Evolutionary conservation across 2,797 vertebrate genomes (phyloP).

Genomic region (Cetoscarus ocellatus): DNA sequence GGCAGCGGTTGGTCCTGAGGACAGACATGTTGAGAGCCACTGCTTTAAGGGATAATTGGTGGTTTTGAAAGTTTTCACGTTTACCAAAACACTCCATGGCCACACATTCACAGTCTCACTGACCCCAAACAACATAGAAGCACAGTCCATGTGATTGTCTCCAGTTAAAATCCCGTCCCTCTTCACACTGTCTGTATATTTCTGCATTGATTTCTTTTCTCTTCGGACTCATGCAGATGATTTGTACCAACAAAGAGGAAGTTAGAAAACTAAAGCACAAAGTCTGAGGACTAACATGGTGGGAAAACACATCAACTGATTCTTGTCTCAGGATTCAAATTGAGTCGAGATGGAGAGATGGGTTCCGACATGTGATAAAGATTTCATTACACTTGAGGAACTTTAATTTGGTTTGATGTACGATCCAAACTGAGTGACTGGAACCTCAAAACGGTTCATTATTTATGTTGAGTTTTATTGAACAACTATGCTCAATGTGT

Average conservation of each 20-base stretch:
- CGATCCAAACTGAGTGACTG: constrained; percentile 71
- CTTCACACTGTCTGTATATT: constrained; percentile 66
- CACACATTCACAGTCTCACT: constrained; percentile 39
- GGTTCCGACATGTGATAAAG: constrained; percentile 48
- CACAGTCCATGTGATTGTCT: constrained; percentile 76
- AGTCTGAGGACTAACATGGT: constrained; percentile 85
- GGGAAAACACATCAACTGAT: constrained; percentile 89
- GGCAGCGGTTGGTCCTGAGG: too few species aligned
- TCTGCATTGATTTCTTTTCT: constrained; percentile 57
- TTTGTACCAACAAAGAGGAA: constrained; percentile 70
- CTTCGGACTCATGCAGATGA: constrained; percentile 50
- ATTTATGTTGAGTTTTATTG: constrained; percentile 79
- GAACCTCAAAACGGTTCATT: constrained; percentile 75
- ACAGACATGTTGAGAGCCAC: too few species aligned
- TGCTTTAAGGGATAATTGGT: constrained; percentile 23
- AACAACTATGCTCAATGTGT: constrained; percentile 84
- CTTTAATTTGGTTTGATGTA: constrained; percentile 60
- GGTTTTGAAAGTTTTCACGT: constrained; percentile 4
- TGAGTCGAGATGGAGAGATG: constrained; percentile 89
- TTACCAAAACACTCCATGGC: constrained; percentile 49
- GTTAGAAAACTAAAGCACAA: constrained; percentile 86
- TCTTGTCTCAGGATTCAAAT: constrained; percentile 98
- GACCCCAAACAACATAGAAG: constrained; percentile 40
- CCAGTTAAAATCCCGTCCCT: constrained; percentile 41
- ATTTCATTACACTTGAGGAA: constrained; percentile 54